Evolutionary conservation across 2,113 vertebrate species (phyloP).

Genomic region (Prionailurus bengalensis): DNA sequence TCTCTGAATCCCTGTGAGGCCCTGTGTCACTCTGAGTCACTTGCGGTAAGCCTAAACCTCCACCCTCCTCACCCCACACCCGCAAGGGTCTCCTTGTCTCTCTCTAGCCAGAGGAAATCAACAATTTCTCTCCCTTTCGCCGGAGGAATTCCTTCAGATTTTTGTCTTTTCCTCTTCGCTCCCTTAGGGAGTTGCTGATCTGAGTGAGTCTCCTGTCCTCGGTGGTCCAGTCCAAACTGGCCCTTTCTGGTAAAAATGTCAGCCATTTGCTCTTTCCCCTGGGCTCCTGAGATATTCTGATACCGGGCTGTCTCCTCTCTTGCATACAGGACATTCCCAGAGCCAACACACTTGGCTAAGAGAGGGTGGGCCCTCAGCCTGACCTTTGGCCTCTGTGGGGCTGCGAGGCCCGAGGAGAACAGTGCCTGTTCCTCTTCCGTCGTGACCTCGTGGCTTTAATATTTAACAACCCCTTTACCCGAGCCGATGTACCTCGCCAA

Average conservation of each 20-base stretch:
- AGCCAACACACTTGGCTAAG: background rate
- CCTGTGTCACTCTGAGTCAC: background rate
- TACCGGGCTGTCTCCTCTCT: background rate
- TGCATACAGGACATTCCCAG: background rate
- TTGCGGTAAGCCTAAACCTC: background rate
- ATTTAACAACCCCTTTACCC: background rate
- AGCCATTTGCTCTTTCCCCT: background rate
- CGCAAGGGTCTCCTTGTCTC: background rate
- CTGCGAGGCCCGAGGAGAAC: background rate
- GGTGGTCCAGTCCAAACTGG: background rate
- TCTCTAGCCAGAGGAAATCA: background rate
- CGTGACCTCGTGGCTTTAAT: background rate
- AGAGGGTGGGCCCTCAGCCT: background rate
- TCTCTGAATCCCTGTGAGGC: background rate
- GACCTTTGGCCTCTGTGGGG: background rate
- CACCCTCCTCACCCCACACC: background rate
- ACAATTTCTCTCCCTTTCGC: background rate
- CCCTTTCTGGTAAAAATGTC: background rate
- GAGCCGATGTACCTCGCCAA: fast-evolving
- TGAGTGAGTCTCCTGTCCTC: background rate
- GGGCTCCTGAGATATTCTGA: slow-evolving; percentile 17
- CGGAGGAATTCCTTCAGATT: background rate
- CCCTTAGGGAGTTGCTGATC: background rate
- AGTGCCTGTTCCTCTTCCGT: background rate
- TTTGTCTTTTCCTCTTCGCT: background rate